Evolutionary conservation across 2,797 vertebrate species (phyloP).

Genomic region (Enteromius treurensis): DNA sequence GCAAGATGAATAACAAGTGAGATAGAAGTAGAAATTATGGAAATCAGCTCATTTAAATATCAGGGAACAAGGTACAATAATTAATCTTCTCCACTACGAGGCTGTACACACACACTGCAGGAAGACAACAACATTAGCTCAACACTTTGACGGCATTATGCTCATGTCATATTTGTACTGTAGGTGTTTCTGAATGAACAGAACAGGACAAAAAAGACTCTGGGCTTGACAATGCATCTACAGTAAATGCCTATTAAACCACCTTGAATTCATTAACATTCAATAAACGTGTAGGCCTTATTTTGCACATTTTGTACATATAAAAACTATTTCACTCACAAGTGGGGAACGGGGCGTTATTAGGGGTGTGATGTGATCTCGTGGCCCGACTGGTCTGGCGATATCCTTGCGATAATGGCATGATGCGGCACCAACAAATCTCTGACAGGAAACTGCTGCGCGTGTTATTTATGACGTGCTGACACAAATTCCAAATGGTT

Average conservation of each 20-base stretch:
- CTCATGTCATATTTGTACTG: slow-evolving; percentile 41
- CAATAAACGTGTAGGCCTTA: background rate
- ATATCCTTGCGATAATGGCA: too few species aligned
- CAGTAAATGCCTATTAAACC: slow-evolving; percentile 18
- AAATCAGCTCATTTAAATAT: slow-evolving; percentile 57
- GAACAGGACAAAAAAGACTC: slow-evolving; percentile 38
- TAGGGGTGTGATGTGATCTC: too few species aligned
- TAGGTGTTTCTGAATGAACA: slow-evolving; percentile 37
- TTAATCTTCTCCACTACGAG: slow-evolving; percentile 47
- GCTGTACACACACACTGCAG: slow-evolving; percentile 30
- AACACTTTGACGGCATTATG: slow-evolving; percentile 25
- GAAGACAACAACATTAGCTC: slow-evolving; percentile 43
- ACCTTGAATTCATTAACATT: slow-evolving; percentile 9
- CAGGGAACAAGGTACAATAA: slow-evolving; percentile 54
- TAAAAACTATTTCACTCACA: background rate
- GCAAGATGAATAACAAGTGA: slow-evolving; percentile 49
- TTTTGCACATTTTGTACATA: background rate
- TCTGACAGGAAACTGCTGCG: too few species aligned
- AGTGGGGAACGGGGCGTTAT: background rate
- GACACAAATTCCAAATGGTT: too few species aligned
- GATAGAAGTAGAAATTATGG: slow-evolving; percentile 57
- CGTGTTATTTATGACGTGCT: too few species aligned
- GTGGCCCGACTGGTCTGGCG: too few species aligned
- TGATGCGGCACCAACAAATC: too few species aligned
- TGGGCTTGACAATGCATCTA: slow-evolving; percentile 22